Evolutionary conservation across 2,888 invertebrate species (phyloP), one percentile per base, ranked within the genome.

Genomic region (Geophilus truncorum): DNA sequence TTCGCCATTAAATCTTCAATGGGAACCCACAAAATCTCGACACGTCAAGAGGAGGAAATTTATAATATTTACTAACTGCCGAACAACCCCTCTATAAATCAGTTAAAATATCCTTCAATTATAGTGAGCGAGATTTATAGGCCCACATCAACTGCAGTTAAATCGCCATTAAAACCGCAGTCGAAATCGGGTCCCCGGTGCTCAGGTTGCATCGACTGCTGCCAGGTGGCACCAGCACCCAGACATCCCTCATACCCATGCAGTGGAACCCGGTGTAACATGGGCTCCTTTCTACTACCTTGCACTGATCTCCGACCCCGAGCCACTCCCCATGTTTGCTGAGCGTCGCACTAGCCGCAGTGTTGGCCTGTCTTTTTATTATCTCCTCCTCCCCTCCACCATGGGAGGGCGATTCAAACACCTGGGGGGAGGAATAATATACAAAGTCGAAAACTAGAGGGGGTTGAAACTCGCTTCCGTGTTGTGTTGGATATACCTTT

Each of bases 51-150:
- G 10, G 6, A 6, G 15, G 57, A 62, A 62, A 62, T 62, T 62
- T 62, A 62, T 62, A 62, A 62, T 62, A 62, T 62, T 62, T 18
- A 62, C 57, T 62, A 62, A 62, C 57, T 21, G 21, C 21, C n/a
- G 57, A 21, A 62, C 57, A 62, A 62, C 57, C 57, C 57, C 57
- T 21, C 57, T 23, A 62, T 62, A 62, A 62, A 62, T 62, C 57
- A 62, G 57, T 62, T 21, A 62, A 62, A 62, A 62, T 62, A 62
- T 62, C 57, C 57, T 62, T 62, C 57, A 62, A 62, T 62, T 62
- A 62, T 23, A 62, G 57, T 62, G 21, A 18, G 4, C 57, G 0
- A 62, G 57, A 62, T 62, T 62, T 62, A 62, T 62, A 62, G 57
- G 57, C 57, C 57, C 57, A 62, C 57, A 18, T 62, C 57, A 18